Conservation (phyloP, 2,113 vertebrate species). For the Carassius carassius region DNA sequence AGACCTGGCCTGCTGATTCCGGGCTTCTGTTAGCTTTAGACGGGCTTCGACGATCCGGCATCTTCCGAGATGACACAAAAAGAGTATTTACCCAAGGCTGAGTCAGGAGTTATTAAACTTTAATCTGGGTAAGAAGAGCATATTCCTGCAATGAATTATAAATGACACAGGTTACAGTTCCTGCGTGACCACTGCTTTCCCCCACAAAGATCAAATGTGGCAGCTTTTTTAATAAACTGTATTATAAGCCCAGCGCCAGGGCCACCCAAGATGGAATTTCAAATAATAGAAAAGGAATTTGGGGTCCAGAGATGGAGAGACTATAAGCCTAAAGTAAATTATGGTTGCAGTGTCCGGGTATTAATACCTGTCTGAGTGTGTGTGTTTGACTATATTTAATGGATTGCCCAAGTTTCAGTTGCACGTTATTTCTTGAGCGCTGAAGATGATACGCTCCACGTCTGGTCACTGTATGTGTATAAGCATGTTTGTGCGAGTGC, state of each 20-base stretch:
- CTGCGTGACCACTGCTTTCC: slow-evolving; percentile 70
- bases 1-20: slow-evolving; percentile 66
- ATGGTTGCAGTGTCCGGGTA: slow-evolving; percentile 49
- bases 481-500: slow-evolving; percentile 1
- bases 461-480: neutral
- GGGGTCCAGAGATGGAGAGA: slow-evolving; percentile 53
- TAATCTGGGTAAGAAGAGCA: slow-evolving; percentile 79
- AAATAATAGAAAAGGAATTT: slow-evolving; percentile 58
- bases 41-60: slow-evolving; percentile 56
- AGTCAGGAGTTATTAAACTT: slow-evolving; percentile 80
- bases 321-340: slow-evolving; percentile 71
- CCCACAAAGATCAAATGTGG: slow-evolving; percentile 57
- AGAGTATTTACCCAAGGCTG: slow-evolving; percentile 74
- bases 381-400: slow-evolving; percentile 28
- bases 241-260: slow-evolving; percentile 66
- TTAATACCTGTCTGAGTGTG: slow-evolving; percentile 32
- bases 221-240: slow-evolving; percentile 75
- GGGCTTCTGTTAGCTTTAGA: slow-evolving; percentile 68
- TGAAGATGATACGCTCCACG: neutral
- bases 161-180: slow-evolving; percentile 76
- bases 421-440: slow-evolving; percentile 10
- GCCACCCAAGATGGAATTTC: slow-evolving; percentile 65
- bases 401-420: slow-evolving; percentile 5
- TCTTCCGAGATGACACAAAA: slow-evolving; percentile 64
- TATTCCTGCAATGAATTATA: slow-evolving; percentile 81